A percentile compares a stretch with the other conserved stretches of the same genome.
These are phyloP conservation scores for Cryptoprocta ferox DNA, from an alignment of 2,797 vertebrate genomes.

Conservation along the genomic window DNA sequence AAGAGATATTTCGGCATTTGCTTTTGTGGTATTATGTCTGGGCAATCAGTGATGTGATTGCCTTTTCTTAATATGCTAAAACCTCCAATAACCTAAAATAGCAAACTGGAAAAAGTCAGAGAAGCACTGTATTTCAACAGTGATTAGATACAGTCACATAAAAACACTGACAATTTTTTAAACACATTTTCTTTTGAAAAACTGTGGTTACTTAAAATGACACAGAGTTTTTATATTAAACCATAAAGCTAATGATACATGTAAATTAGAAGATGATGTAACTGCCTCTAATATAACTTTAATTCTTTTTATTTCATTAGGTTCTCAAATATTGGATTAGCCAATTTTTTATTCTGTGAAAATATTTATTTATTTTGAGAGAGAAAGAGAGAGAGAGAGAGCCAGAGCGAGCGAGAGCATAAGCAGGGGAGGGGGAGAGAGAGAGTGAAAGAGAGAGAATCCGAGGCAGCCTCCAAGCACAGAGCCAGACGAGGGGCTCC, in stretches of 20 bases:
- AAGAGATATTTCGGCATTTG: neutral
- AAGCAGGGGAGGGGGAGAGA: no score
- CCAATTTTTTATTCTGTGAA: neutral
- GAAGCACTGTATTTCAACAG: neutral
- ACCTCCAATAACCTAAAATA: neutral
- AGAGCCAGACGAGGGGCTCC: no score
- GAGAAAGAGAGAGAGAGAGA: no score
- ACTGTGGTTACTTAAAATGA: neutral
- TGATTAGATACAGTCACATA: neutral
- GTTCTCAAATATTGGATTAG: neutral
- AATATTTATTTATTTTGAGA: no score
- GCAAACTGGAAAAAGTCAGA: neutral
- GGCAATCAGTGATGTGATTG: neutral
- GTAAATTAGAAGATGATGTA: neutral
- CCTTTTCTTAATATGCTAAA: slow-evolving; percentile 2
- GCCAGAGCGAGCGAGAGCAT: no score
- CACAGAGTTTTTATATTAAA: neutral
- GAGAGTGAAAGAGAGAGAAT: no score
- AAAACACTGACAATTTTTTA: neutral
- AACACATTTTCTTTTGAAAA: neutral
- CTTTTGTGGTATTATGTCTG: neutral
- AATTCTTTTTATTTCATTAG: neutral
- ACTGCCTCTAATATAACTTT: neutral
- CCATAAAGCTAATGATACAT: neutral
- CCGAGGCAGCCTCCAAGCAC: no score